phyloP scores from a whole-genome alignment of 2,797 vertebrate genomes.

The Apogon hyalosoma region DNA sequence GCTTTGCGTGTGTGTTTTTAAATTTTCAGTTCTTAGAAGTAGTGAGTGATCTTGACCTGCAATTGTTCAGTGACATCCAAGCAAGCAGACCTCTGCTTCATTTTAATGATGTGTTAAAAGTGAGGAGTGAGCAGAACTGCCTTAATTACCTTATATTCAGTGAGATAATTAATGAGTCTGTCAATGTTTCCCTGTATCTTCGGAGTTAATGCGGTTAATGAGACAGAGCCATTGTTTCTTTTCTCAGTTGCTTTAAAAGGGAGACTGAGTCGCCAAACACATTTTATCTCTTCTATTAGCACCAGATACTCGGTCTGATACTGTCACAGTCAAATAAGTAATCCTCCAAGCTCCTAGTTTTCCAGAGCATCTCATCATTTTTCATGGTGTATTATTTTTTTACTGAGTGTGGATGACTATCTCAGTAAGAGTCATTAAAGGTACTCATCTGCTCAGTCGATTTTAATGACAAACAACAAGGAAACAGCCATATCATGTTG shows the following conservation, averaged over 20 bases:
- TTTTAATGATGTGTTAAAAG: conserved; percentile 54
- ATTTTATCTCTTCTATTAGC: conserved; percentile 29
- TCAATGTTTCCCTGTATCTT: conserved; percentile 23
- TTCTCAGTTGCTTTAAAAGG: conserved; percentile 12
- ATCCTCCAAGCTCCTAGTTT: conserved; percentile 18
- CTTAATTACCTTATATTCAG: conserved; percentile 50
- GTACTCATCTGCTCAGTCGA: conserved; percentile 20
- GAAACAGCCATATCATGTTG: conserved; percentile 60
- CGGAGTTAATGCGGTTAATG: conserved; percentile 50
- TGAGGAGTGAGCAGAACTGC: conserved; percentile 34
- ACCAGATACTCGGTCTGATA: conserved; percentile 25
- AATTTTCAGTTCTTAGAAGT: conserved; percentile 13
- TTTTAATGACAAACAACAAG: conserved; percentile 64
- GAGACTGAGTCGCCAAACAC: conserved; percentile 1
- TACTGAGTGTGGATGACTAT: conserved; percentile 33
- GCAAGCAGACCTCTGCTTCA: conserved; percentile 8
- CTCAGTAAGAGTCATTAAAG: conserved; percentile 56
- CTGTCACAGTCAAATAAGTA: conserved; percentile 21
- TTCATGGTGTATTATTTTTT: conserved; percentile 50
- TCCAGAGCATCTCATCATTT: conserved; percentile 45
- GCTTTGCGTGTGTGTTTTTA: not conserved
- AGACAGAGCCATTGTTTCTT: conserved; percentile 31
- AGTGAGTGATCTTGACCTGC: conserved; percentile 28
- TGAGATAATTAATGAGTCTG: conserved; percentile 53
- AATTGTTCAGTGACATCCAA: conserved; percentile 21